phyloP scores from a whole-genome alignment of 2,113 vertebrate genomes.

The Neodontobutis hainanensis region DNA sequence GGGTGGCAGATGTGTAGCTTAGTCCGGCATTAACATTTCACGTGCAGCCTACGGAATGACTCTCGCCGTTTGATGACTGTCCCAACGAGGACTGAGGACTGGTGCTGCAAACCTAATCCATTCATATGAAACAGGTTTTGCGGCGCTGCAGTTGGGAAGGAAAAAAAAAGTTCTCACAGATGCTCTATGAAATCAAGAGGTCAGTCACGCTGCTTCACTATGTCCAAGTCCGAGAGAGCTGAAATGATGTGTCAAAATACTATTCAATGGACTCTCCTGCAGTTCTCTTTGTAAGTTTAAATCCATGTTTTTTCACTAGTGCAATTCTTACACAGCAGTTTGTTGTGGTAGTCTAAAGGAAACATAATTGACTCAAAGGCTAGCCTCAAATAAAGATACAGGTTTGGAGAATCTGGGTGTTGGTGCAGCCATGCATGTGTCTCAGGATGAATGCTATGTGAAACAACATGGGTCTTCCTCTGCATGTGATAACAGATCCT shows the following conservation, averaged over 20 bases:
- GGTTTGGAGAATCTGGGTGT: too few relatives aligned
- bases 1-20: slow-evolving; percentile 69
- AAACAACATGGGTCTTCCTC: too few relatives aligned
- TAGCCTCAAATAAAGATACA: too few relatives aligned
- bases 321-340: too few relatives aligned
- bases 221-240: slow-evolving; percentile 14
- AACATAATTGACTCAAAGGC: too few relatives aligned
- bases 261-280: not conserved
- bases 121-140: slow-evolving; percentile 37
- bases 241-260: slow-evolving; percentile 4
- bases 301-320: too few relatives aligned
- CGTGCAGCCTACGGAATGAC: slow-evolving; percentile 45
- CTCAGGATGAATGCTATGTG: too few relatives aligned
- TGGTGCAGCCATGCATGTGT: too few relatives aligned
- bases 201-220: not conserved
- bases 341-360: too few relatives aligned
- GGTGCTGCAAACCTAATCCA: slow-evolving; percentile 37
- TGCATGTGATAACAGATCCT: too few relatives aligned
- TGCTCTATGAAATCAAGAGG: slow-evolving; percentile 37
- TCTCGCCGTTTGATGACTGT: slow-evolving; percentile 46
- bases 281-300: not conserved
- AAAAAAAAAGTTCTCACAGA: slow-evolving; percentile 53
- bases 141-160: slow-evolving; percentile 35
- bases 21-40: slow-evolving; percentile 69
- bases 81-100: slow-evolving; percentile 54